Evolutionary conservation across 2,797 vertebrate species (phyloP).

Genomic region (Crenuchus spilurus): DNA sequence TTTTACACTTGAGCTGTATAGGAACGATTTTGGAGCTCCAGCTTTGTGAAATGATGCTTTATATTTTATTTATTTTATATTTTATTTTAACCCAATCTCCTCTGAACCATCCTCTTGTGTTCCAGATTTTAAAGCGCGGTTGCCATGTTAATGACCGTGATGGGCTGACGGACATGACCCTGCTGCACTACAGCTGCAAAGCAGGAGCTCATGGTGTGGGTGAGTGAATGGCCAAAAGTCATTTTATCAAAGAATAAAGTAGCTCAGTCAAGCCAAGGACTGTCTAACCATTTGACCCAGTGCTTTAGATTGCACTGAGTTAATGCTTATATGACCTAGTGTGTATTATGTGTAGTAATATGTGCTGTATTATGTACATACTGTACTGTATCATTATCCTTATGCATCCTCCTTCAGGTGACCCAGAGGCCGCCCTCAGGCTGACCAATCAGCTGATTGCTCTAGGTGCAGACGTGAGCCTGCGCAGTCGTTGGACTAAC

Average conservation of each 20-base stretch:
- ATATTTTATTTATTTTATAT: too few species aligned
- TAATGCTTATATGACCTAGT: too few species aligned
- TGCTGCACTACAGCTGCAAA: slow-evolving; percentile 94
- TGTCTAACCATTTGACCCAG: too few species aligned
- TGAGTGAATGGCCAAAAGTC: slow-evolving; percentile 63
- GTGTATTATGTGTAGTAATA: too few species aligned
- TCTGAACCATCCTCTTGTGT: slow-evolving; percentile 14
- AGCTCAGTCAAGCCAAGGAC: too few species aligned
- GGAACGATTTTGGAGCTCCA: too few species aligned
- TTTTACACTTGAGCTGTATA: too few species aligned
- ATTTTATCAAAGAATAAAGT: too few species aligned
- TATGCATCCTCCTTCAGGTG: slow-evolving; percentile 71
- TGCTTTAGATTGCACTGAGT: not conserved
- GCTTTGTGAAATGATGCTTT: too few species aligned
- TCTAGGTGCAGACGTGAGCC: slow-evolving; percentile 85
- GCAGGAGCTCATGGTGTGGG: slow-evolving; percentile 91
- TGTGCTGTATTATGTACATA: not conserved
- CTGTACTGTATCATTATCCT: too few species aligned
- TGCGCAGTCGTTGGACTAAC: slow-evolving; percentile 93
- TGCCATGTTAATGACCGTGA: slow-evolving; percentile 93
- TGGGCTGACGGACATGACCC: slow-evolving; percentile 92
- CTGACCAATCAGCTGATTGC: slow-evolving; percentile 85
- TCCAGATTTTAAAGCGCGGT: slow-evolving; percentile 88
- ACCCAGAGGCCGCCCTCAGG: slow-evolving; percentile 85
- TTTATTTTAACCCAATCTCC: too few species aligned